Evolutionary conservation across 2,888 invertebrate species (phyloP).

Genomic region (Athalia rosae): DNA sequence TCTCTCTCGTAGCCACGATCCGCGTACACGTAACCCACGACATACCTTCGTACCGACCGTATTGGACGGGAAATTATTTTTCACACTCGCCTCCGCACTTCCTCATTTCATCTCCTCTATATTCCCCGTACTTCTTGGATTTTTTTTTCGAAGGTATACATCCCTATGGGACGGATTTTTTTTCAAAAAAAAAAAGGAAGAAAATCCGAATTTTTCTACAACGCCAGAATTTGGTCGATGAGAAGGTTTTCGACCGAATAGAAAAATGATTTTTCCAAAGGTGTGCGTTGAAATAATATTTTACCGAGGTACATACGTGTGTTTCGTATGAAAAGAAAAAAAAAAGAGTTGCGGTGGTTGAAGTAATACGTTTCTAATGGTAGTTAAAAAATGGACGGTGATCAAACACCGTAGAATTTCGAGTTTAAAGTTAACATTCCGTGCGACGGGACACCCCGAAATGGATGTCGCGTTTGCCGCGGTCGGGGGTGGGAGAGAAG

Average conservation of each 20-base stretch:
- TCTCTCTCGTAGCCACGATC: constrained; percentile 49
- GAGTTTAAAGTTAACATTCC: constrained; percentile 52
- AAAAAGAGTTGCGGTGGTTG: background rate
- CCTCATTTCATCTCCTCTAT: no score
- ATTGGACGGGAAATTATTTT: constrained; percentile 71
- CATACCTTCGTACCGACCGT: constrained; percentile 64
- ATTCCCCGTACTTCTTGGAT: no score
- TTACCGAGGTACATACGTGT: background rate
- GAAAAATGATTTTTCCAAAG: background rate
- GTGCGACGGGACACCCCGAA: background rate
- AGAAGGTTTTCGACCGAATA: no score
- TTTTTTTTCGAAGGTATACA: no score
- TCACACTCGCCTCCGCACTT: constrained; percentile 62
- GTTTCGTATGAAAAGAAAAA: background rate
- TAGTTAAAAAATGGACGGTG: constrained; percentile 38
- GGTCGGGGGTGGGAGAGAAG: background rate
- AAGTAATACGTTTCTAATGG: constrained; percentile 50
- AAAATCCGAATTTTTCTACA: no score
- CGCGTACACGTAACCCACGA: constrained; percentile 47
- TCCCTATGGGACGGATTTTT: no score
- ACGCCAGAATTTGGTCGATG: no score
- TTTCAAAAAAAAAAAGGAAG: no score
- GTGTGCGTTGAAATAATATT: constrained; percentile 32
- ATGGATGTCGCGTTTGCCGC: background rate
- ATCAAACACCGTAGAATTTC: constrained; percentile 42